These are phyloP conservation scores for Nymphalis io DNA, from an alignment of 1,140 invertebrate species.

Conservation along the genomic window DNA sequence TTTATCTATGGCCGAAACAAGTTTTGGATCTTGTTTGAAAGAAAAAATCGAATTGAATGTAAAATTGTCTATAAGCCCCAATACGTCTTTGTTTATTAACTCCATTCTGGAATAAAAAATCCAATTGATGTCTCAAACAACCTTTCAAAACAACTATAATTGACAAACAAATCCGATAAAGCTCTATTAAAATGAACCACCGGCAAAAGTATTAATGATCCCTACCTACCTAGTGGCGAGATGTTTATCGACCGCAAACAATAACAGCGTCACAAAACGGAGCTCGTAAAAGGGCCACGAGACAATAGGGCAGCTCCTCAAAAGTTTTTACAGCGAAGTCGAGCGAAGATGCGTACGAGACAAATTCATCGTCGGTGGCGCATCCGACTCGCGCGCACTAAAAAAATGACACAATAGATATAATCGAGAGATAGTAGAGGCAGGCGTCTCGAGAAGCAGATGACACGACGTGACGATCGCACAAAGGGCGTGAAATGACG, in stretches of 20 bases:
- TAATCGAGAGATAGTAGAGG: constrained; percentile 76
- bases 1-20: constrained; percentile 64
- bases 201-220: constrained; percentile 75
- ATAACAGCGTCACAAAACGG: constrained; percentile 78
- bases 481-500: constrained; percentile 80
- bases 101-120: constrained; percentile 61
- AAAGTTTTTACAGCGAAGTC: constrained; percentile 74
- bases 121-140: constrained; percentile 46
- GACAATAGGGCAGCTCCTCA: constrained; percentile 74
- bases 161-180: constrained; percentile 67
- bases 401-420: constrained; percentile 80
- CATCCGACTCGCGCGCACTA: constrained; percentile 71
- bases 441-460: constrained; percentile 79
- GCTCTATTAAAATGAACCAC: constrained; percentile 68
- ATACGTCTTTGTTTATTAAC: constrained; percentile 62
- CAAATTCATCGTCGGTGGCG: constrained; percentile 78
- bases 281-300: constrained; percentile 76
- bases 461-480: constrained; percentile 77
- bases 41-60: constrained; percentile 36
- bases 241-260: constrained; percentile 80
- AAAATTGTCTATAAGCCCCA: constrained; percentile 52
- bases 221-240: constrained; percentile 75
- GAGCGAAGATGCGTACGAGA: constrained; percentile 72
- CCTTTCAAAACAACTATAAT: constrained; percentile 59
- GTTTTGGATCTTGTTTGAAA: constrained; percentile 62